phyloP scores from a whole-genome alignment of 2,113 vertebrate genomes.

The Eptesicus fuscus region DNA sequence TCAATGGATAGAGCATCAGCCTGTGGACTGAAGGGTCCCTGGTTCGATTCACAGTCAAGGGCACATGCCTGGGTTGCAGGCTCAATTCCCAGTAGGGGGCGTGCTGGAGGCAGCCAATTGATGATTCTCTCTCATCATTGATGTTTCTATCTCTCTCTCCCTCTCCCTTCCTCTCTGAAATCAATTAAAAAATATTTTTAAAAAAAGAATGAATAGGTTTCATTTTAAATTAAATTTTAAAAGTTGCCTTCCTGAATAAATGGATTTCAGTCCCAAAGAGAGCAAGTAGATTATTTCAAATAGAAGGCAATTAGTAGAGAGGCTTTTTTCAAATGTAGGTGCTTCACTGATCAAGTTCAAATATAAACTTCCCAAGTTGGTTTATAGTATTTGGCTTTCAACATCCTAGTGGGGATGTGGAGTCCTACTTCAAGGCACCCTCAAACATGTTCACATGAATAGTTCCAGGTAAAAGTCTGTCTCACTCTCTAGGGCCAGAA shows the following conservation, averaged over 20 bases:
- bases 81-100: no score
- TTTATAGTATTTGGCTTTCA: neutral
- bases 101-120: no score
- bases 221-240: neutral
- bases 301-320: neutral
- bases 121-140: no score
- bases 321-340: slow-evolving; percentile 1
- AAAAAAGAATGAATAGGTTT: neutral
- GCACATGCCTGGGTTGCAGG: no score
- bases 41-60: no score
- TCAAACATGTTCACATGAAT: neutral
- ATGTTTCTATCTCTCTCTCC: no score
- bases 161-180: no score
- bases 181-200: no score
- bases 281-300: neutral
- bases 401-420: neutral
- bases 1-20: no score
- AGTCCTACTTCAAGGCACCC: neutral
- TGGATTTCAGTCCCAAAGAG: slow-evolving; percentile 12
- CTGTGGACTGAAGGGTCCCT: no score
- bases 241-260: neutral
- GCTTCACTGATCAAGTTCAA: neutral
- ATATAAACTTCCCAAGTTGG: neutral
- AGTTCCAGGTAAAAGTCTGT: neutral
- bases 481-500: neutral